These are phyloP conservation scores for Brachylomia viminalis DNA, from an alignment of 2,888 invertebrate species.

Conservation along the genomic window DNA sequence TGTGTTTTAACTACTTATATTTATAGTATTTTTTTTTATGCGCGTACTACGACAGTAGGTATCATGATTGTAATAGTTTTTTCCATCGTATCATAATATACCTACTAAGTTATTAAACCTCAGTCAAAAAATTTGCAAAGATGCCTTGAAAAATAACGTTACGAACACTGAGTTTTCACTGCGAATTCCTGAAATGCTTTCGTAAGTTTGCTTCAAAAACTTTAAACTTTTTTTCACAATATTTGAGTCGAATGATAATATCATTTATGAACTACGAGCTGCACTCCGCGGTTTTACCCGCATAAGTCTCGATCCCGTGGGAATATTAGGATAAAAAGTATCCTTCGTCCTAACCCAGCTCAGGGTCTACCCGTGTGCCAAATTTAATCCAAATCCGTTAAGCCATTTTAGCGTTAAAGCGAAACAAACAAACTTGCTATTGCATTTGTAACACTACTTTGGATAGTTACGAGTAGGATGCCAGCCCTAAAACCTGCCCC, in stretches of 20 bases:
- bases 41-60: neutral
- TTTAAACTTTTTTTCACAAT: neutral
- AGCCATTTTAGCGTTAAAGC: too few relatives aligned
- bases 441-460: too few relatives aligned
- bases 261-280: neutral
- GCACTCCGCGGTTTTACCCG: too few relatives aligned
- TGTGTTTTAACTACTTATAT: neutral
- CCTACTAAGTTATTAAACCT: neutral
- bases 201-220: neutral
- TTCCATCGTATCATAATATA: neutral
- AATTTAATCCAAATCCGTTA: too few relatives aligned
- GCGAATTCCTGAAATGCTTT: neutral
- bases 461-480: too few relatives aligned
- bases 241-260: neutral
- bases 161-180: neutral
- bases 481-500: conserved; percentile 70
- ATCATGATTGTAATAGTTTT: neutral
- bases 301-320: too few relatives aligned
- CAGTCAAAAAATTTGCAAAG: neutral
- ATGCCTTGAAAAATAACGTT: neutral
- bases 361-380: too few relatives aligned
- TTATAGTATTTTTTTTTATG: neutral
- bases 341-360: too few relatives aligned
- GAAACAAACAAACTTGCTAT: too few relatives aligned
- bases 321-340: too few relatives aligned